Evolutionary conservation across 2,113 vertebrate species (phyloP).

Genomic region (Nothocercus nigrocapillus): DNA sequence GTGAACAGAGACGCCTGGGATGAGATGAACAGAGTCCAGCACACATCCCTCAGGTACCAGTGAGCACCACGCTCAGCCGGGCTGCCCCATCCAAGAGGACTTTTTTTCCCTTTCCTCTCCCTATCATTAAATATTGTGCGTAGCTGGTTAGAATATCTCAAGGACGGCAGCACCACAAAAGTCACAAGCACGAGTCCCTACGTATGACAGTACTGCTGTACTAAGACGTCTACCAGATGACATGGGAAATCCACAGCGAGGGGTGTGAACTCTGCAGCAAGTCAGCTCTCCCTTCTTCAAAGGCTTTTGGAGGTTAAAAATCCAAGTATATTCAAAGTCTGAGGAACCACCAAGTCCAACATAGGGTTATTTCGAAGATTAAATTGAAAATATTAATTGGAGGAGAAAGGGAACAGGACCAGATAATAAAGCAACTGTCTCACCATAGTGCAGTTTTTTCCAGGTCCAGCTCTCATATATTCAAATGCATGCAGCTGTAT

Average conservation of each 20-base stretch:
- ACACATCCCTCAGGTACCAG: not conserved
- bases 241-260: accelerated
- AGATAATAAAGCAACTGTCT: not conserved
- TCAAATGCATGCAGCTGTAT: not conserved
- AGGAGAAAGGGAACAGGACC: not conserved
- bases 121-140: accelerated
- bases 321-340: accelerated
- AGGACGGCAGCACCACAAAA: not conserved
- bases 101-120: not conserved
- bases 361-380: accelerated
- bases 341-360: accelerated
- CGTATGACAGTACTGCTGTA: accelerated
- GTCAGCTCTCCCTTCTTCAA: not conserved
- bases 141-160: accelerated
- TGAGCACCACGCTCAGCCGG: not conserved
- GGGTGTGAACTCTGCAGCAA: not conserved
- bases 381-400: accelerated
- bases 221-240: accelerated
- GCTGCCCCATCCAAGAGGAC: not conserved
- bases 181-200: accelerated
- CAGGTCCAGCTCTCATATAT: not conserved
- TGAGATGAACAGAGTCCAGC: too few species aligned
- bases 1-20: not conserved
- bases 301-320: not conserved
- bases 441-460: not conserved